These are phyloP conservation scores for Agonopterix arenella DNA, from an alignment of 2,888 invertebrate species.

Conservation along the genomic window DNA sequence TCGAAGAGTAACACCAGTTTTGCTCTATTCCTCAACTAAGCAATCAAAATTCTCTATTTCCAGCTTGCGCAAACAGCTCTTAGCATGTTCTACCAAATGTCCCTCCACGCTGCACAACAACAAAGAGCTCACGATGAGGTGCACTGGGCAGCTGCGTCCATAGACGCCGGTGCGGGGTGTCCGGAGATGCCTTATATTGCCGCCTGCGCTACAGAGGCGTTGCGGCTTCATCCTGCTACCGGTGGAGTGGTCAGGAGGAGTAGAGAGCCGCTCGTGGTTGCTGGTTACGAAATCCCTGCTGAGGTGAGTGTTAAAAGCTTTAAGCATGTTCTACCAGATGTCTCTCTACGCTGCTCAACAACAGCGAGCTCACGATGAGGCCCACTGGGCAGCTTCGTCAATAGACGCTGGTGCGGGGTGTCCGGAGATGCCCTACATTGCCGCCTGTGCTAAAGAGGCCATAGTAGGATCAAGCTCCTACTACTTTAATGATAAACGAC, in stretches of 20 bases:
- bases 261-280: constrained; percentile 40
- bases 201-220: constrained; percentile 48
- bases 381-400: constrained; percentile 49
- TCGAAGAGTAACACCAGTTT: too few species aligned
- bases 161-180: constrained; percentile 36
- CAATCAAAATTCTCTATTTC: neutral
- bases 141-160: constrained; percentile 46
- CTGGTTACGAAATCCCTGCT: constrained; percentile 57
- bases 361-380: constrained; percentile 60
- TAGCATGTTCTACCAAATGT: constrained; percentile 58
- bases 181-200: constrained; percentile 43
- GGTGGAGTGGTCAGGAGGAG: constrained; percentile 60
- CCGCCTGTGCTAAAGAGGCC: constrained; percentile 49
- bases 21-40: too few species aligned
- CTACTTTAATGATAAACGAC: too few species aligned
- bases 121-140: constrained; percentile 63
- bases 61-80: constrained; percentile 64
- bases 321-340: constrained; percentile 59
- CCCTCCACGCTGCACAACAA: constrained; percentile 60
- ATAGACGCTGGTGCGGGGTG: constrained; percentile 37
- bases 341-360: constrained; percentile 63
- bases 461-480: too few species aligned
- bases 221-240: constrained; percentile 60
- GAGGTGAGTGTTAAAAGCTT: constrained; percentile 65
- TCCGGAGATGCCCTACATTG: constrained; percentile 42